phyloP scores from a whole-genome alignment of 2,797 vertebrate genomes.

The Borostomias antarcticus region DNA sequence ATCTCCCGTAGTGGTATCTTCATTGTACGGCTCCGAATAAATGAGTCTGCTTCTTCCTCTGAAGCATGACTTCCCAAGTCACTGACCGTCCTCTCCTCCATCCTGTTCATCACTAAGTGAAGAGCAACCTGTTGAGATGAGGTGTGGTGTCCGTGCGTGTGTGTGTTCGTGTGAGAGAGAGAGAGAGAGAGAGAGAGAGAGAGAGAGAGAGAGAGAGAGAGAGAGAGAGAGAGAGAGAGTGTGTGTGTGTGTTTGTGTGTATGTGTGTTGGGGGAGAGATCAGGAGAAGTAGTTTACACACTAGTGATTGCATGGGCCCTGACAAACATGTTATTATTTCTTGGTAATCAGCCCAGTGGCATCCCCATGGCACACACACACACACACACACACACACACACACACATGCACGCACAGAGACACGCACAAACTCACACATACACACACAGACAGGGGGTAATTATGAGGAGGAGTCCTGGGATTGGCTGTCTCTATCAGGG shows the following conservation, averaged over 20 bases:
- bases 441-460: neutral
- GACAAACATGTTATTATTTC: constrained; percentile 80
- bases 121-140: neutral
- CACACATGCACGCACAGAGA: neutral
- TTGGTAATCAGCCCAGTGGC: constrained; percentile 73
- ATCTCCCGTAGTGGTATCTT: too few species aligned
- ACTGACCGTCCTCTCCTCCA: too few species aligned
- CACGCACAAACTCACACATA: too few species aligned
- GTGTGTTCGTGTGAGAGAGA: constrained; percentile 1
- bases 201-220: constrained; percentile 1
- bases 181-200: constrained; percentile 2
- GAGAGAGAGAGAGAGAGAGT: constrained; percentile 2
- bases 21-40: too few species aligned
- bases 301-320: constrained; percentile 63
- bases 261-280: constrained; percentile 2
- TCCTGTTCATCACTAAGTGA: too few species aligned
- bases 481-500: constrained; percentile 59
- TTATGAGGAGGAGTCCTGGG: constrained; percentile 46
- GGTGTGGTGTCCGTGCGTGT: neutral
- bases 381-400: neutral
- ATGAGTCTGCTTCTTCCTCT: too few species aligned
- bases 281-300: too few species aligned
- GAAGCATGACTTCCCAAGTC: too few species aligned
- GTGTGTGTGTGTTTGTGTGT: constrained; percentile 30
- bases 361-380: constrained; percentile 56